Evolutionary conservation across 2,113 vertebrate genomes (phyloP), one percentile per base, ranked within the genome.

Genomic region (Hystrix brachyura): DNA sequence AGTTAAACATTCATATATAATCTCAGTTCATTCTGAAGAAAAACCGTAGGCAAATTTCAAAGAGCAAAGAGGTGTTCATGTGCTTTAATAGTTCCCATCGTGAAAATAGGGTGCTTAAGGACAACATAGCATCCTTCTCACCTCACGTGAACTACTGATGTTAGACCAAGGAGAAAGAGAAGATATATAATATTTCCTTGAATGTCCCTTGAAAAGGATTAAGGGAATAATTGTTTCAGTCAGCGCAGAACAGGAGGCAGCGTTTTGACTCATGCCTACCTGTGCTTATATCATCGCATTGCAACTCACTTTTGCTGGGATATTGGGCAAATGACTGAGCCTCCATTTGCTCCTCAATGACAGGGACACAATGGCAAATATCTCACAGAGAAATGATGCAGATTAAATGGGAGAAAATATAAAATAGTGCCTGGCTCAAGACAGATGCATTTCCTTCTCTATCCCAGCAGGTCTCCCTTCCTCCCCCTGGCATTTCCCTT

Each of bases 261-360:
- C 19, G 34, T 62, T 43, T 21, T 19, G 76, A 62, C 53, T 81
- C 43, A 62, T 65, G 19, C 11, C 67, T 23, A 6, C 3, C n/a
- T 32, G 11, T 1, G 10, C 32, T 43, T 15, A 27, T 10, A 12
- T 13, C 4, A 3, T 3, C 32, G 13, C 25, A 4, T 5, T 51
- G 8, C 32, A 57, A 11, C 6, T 59, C 23, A 34, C 4, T 72
- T 1, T 34, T 6, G 13, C 13, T 43, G 78, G 7, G 38, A 38
- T 57, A 4, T 0, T 12, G 5, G 19, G 38, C 19, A 43, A 57
- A 25, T 7, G 43, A 64, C 53, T 43, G 9, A 29, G 19, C 25
- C 6, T 69, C 38, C 4, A 4, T 57, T 43, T 65, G 25, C 29
- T 67, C 34, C 27, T 57, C 27, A 65, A 5, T 59, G 34, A 82